A percentile compares a stretch with the other conserved stretches of the same genome.
phyloP scores from a whole-genome alignment of 2,113 vertebrate genomes.

The Morone chrysops region DNA sequence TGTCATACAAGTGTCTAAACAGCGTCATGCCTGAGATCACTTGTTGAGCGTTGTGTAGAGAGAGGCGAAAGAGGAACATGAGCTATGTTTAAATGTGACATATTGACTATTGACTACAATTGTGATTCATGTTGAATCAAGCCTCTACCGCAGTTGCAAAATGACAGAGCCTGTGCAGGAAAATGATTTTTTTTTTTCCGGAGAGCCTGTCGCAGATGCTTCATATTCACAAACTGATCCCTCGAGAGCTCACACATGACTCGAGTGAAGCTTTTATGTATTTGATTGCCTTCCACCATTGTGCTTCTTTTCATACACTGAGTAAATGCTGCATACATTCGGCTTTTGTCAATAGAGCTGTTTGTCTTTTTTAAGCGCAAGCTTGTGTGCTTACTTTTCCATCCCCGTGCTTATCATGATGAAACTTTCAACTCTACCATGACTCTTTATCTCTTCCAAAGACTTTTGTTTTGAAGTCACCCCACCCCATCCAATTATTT shows the following conservation, averaged over 20 bases:
- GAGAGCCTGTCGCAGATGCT: constrained; percentile 21
- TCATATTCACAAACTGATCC: constrained; percentile 24
- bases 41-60: constrained; percentile 38
- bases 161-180: neutral
- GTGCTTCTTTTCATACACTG: constrained; percentile 36
- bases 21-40: constrained; percentile 48
- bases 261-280: constrained; percentile 34
- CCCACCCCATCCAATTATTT: neutral
- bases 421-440: constrained; percentile 63
- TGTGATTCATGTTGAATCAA: constrained; percentile 11
- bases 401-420: constrained; percentile 56
- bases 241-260: constrained; percentile 35
- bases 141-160: neutral
- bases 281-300: constrained; percentile 36
- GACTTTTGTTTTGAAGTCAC: constrained; percentile 25
- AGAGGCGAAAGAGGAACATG: constrained; percentile 29
- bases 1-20: constrained; percentile 42
- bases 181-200: neutral
- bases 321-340: constrained; percentile 53
- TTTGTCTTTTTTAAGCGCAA: constrained; percentile 60
- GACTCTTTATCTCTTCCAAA: constrained; percentile 54
- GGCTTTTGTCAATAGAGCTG: constrained; percentile 53
- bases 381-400: constrained; percentile 62
- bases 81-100: constrained; percentile 41
- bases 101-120: constrained; percentile 16